These are phyloP conservation scores for Falcunculus frontatus DNA, from an alignment of 2,113 vertebrate genomes.

Conservation along the genomic window DNA sequence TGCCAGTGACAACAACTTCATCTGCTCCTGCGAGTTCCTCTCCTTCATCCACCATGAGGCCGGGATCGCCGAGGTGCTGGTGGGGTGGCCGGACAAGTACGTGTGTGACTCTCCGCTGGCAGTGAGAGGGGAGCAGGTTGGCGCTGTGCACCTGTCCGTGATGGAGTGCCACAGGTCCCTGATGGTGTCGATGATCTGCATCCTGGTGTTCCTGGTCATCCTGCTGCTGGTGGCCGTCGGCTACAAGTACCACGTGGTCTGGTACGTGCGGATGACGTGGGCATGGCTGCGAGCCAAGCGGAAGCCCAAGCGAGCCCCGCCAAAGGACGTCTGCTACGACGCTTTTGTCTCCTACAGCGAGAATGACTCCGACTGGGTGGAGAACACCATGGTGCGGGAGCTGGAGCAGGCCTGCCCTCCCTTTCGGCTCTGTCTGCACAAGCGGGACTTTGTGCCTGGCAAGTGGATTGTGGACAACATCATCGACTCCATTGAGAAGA, in stretches of 20 bases:
- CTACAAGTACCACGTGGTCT: constrained; percentile 75
- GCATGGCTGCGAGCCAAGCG: constrained; percentile 87
- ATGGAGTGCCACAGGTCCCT: constrained; percentile 75
- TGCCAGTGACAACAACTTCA: constrained; percentile 79
- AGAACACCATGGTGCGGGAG: no score
- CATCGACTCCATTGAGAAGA: no score
- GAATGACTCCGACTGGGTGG: constrained; percentile 66
- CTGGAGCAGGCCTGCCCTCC: no score
- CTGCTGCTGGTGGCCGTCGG: constrained; percentile 31
- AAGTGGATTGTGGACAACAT: no score
- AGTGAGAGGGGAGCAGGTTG: constrained; percentile 64
- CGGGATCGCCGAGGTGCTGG: not conserved
- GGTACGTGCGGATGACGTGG: constrained; percentile 89
- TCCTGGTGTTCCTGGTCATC: constrained; percentile 41
- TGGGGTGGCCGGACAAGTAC: constrained; percentile 71
- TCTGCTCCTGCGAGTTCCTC: constrained; percentile 86
- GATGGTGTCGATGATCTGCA: constrained; percentile 69
- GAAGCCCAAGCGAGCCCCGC: constrained; percentile 51
- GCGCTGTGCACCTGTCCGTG: constrained; percentile 36
- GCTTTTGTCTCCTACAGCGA: constrained; percentile 94
- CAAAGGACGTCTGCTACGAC: constrained; percentile 70
- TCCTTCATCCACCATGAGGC: constrained; percentile 60
- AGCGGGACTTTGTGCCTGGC: no score
- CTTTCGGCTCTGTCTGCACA: no score
- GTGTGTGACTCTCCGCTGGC: constrained; percentile 80